phyloP scores from a whole-genome alignment of 1,140 invertebrate genomes.

The Scaptomyza hsui region DNA sequence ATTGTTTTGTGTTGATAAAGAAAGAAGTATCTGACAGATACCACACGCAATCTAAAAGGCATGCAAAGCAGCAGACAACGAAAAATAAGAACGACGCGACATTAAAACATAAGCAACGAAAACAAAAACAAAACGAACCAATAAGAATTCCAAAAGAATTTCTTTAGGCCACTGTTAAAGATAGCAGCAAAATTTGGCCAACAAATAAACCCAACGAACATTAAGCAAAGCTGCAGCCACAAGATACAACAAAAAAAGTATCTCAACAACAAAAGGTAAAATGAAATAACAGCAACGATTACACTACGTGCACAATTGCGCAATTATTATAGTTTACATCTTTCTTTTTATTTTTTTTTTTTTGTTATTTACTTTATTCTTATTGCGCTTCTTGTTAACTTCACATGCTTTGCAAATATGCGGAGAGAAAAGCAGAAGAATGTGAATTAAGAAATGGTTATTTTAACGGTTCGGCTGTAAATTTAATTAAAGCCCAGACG shows the following conservation, averaged over 20 bases:
- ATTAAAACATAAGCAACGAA: conserved; percentile 60
- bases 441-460: conserved; percentile 47
- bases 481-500: conserved; percentile 61
- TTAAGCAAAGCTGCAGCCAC: conserved; percentile 7
- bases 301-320: conserved; percentile 45
- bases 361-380: background rate
- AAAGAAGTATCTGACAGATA: conserved; percentile 67
- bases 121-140: conserved; percentile 31
- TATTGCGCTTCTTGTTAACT: conserved; percentile 20
- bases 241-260: conserved; percentile 59
- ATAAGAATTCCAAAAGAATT: conserved; percentile 30
- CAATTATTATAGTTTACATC: conserved; percentile 44
- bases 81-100: conserved; percentile 39
- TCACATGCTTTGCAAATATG: conserved; percentile 34
- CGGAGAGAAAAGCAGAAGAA: conserved; percentile 17
- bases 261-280: conserved; percentile 63
- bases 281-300: conserved; percentile 17
- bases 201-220: conserved; percentile 20
- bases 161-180: conserved; percentile 46
- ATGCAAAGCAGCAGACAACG: conserved; percentile 57
- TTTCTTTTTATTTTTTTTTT: background rate
- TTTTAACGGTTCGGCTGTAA: conserved; percentile 69
- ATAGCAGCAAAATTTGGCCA: conserved; percentile 27
- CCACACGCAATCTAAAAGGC: conserved; percentile 55
- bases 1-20: conserved; percentile 45